Conservation (phyloP, 37 sponge, comb jelly and placozoan genomes). For the Ephydatia muelleri region DNA sequence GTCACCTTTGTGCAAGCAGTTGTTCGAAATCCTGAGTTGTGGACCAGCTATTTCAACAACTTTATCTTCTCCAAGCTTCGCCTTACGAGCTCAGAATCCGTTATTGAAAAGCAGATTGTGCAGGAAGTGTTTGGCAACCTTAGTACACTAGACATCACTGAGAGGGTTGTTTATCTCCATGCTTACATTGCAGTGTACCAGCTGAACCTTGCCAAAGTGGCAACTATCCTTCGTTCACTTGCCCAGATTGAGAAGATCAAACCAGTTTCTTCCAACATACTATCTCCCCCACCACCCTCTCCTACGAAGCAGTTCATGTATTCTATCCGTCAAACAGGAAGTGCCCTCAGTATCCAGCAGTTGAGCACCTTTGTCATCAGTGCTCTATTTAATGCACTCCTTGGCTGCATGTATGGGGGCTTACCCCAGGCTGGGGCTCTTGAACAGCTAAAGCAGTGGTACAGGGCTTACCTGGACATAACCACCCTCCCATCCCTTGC, state of each 20-base stretch:
- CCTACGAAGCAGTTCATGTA: slow-evolving; percentile 12
- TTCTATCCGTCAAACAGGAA: slow-evolving; percentile 2
- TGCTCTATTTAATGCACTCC: slow-evolving; percentile 63
- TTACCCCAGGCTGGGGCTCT: background rate
- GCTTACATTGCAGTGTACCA: slow-evolving; percentile 58
- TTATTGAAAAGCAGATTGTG: slow-evolving; percentile 34
- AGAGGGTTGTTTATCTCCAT: slow-evolving; percentile 52
- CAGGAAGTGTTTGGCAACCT: slow-evolving; percentile 35
- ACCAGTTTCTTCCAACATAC: slow-evolving; percentile 23
- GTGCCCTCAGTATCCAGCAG: slow-evolving; percentile 20
- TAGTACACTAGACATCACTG: slow-evolving; percentile 4
- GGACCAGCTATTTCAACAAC: slow-evolving; percentile 66
- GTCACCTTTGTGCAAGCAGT: slow-evolving; percentile 43
- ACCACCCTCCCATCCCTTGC: slow-evolving; percentile 12
- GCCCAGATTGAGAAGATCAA: slow-evolving; percentile 32
- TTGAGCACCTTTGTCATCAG: slow-evolving; percentile 50
- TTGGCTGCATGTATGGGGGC: slow-evolving; percentile 5
- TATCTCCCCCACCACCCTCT: background rate
- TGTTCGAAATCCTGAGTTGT: slow-evolving; percentile 16
- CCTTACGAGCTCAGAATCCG: slow-evolving; percentile 24
- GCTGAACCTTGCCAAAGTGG: slow-evolving; percentile 67
- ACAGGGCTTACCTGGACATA: slow-evolving; percentile 53
- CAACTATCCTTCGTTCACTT: slow-evolving; percentile 65
- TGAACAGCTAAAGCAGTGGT: slow-evolving; percentile 54
- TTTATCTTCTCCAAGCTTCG: slow-evolving; percentile 60